Evolutionary conservation across 2,888 invertebrate species (phyloP).

Genomic region (Chrysodeixis includens): DNA sequence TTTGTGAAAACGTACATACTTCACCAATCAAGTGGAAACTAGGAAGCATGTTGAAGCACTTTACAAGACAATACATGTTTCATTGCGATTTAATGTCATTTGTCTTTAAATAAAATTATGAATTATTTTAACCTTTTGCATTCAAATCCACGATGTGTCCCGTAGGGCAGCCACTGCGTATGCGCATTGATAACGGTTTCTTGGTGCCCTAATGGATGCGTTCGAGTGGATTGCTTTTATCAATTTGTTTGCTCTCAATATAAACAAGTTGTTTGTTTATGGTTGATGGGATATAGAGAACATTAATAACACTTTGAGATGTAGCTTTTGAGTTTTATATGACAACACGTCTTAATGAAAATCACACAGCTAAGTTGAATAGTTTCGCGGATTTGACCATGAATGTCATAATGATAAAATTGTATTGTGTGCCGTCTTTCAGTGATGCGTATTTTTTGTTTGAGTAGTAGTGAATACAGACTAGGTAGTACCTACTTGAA

Average conservation of each 20-base stretch:
- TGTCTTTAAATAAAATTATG: neutral
- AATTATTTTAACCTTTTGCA: slow-evolving; percentile 19
- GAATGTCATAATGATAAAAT: neutral
- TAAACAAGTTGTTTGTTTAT: slow-evolving; percentile 23
- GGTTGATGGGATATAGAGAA: slow-evolving; percentile 14
- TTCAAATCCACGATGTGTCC: neutral
- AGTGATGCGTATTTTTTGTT: neutral
- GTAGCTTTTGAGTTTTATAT: neutral
- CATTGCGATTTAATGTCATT: neutral
- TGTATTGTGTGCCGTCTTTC: neutral
- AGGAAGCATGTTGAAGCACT: neutral
- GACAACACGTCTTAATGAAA: neutral
- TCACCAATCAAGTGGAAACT: neutral
- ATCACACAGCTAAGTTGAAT: neutral
- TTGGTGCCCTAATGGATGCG: slow-evolving; percentile 35
- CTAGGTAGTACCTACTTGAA: slow-evolving; percentile 6
- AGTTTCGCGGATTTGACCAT: neutral
- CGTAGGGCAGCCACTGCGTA: slow-evolving; percentile 24
- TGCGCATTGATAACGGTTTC: slow-evolving; percentile 32
- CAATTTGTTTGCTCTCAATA: slow-evolving; percentile 33
- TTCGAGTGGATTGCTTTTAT: slow-evolving; percentile 37
- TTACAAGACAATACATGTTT: neutral
- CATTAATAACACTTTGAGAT: neutral
- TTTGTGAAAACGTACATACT: neutral
- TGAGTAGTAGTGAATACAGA: slow-evolving; percentile 10